A percentile compares a stretch with the other conserved stretches of the same genome.
Evolutionary conservation across 2,797 vertebrate genomes (phyloP).

Genomic region (Myotis planiceps): DNA sequence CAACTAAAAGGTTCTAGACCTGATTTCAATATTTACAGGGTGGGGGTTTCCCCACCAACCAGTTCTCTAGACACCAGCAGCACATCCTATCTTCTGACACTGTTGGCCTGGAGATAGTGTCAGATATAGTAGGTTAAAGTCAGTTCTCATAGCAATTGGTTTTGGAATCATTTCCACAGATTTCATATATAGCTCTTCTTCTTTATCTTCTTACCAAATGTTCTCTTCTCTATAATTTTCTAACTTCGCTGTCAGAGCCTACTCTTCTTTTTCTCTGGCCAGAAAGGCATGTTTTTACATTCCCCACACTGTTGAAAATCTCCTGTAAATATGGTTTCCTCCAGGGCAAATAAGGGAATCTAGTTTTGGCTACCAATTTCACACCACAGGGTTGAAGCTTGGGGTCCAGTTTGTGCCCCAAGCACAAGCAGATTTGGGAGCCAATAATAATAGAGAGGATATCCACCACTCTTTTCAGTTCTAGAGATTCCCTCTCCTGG

Average conservation of each 20-base stretch:
- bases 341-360: neutral
- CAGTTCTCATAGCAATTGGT: neutral
- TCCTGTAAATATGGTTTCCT: neutral
- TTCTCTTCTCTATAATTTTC: neutral
- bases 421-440: neutral
- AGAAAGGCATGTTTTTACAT: neutral
- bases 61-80: neutral
- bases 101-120: neutral
- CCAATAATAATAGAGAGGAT: neutral
- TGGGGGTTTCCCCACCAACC: neutral
- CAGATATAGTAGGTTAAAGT: neutral
- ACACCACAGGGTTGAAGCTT: neutral
- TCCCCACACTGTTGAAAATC: neutral
- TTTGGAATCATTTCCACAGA: neutral
- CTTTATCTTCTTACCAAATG: no score
- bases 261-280: neutral
- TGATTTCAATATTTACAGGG: no score
- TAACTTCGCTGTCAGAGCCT: neutral
- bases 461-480: neutral
- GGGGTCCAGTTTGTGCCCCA: neutral
- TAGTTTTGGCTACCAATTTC: neutral
- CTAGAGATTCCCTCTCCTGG: neutral
- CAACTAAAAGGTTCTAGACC: neutral
- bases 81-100: neutral
- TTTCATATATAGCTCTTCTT: no score